Evolutionary conservation across 1,140 invertebrate species (phyloP).

Genomic region (Hirudo medicinalis): DNA sequence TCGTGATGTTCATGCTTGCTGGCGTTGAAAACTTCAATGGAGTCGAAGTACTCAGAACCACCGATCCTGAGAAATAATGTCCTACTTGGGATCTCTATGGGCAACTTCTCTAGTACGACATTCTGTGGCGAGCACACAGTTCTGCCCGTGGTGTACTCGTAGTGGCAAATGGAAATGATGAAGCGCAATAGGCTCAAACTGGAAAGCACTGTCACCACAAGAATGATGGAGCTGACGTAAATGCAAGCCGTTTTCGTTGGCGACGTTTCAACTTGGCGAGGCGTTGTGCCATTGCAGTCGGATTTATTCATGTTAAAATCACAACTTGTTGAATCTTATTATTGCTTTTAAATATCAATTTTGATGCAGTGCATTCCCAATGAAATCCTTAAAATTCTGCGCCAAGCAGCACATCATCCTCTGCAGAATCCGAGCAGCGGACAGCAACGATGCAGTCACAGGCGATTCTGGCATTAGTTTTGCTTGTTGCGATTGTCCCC

Average conservation of each 20-base stretch:
- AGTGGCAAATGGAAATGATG: conserved; percentile 11
- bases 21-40: conserved; percentile 7
- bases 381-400: no score
- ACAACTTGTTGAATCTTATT: no score
- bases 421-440: no score
- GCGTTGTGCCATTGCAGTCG: background rate
- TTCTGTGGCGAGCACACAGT: conserved; percentile 3
- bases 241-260: background rate
- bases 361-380: no score
- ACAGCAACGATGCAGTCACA: no score
- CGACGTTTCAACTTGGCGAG: background rate
- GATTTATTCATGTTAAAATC: background rate
- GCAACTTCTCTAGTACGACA: background rate
- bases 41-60: background rate
- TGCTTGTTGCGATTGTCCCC: no score
- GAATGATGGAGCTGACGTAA: background rate
- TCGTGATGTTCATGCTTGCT: conserved; percentile 11
- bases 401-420: no score
- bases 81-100: conserved; percentile 3
- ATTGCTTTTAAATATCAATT: no score
- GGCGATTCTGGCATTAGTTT: no score
- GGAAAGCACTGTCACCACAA: background rate
- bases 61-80: conserved; percentile 3
- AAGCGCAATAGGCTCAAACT: conserved; percentile 8
- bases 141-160: conserved; percentile 6